Evolutionary conservation across 2,888 invertebrate genomes (phyloP).

Genomic region (Spodoptera littoralis): DNA sequence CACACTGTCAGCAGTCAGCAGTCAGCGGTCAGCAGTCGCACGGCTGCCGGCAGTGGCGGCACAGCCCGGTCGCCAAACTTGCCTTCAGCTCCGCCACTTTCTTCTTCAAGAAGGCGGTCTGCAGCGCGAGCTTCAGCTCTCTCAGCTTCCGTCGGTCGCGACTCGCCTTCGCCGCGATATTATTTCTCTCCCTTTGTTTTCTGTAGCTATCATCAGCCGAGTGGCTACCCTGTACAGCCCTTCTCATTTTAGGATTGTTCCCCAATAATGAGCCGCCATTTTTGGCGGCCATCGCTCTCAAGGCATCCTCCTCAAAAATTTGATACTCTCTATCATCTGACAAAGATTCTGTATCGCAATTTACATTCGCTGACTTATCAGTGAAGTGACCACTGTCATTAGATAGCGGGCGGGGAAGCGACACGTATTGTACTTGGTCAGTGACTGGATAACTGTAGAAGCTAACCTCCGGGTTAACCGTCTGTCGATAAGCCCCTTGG

Average conservation of each 20-base stretch:
- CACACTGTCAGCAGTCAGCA: not conserved
- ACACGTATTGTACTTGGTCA: too few species aligned
- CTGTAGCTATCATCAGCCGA: conserved; percentile 93
- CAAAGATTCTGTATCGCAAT: conserved; percentile 70
- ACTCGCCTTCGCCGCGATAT: conserved; percentile 97
- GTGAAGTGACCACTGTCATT: conserved; percentile 17
- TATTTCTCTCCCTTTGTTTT: conserved; percentile 96
- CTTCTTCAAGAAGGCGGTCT: conserved; percentile 95
- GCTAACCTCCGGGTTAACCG: too few species aligned
- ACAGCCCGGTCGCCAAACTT: conserved; percentile 88
- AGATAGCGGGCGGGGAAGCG: too few species aligned
- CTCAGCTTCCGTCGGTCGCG: conserved; percentile 96
- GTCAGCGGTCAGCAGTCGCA: conserved; percentile 63
- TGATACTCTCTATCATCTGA: conserved; percentile 90
- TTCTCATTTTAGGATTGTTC: conserved; percentile 93
- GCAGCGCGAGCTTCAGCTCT: conserved; percentile 97
- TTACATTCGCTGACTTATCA: conserved; percentile 65
- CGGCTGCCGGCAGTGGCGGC: conserved; percentile 62
- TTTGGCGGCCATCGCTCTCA: conserved; percentile 90
- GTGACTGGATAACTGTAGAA: too few species aligned
- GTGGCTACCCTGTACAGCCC: conserved; percentile 78
- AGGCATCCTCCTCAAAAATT: conserved; percentile 91
- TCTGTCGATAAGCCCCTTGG: conserved; percentile 20
- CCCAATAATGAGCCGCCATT: conserved; percentile 88
- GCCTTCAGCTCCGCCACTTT: conserved; percentile 94